phyloP scores from a whole-genome alignment of 2,113 vertebrate genomes.

The Salvelinus sp. region DNA sequence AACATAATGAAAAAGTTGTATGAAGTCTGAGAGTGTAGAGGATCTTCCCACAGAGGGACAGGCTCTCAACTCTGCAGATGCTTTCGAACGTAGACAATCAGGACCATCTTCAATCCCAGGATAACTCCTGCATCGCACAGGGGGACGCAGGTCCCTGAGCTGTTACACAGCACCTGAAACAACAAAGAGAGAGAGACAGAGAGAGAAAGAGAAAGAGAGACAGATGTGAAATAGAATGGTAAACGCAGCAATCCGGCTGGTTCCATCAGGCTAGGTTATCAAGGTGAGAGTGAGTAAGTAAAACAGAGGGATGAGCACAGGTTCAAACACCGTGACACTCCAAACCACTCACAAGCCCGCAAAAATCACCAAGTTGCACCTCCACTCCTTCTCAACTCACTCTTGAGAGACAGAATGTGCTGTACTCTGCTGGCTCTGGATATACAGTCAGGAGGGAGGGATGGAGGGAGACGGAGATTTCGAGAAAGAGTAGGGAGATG shows the following conservation, averaged over 20 bases:
- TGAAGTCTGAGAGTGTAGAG: slow-evolving; percentile 86
- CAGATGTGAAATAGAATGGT: not conserved
- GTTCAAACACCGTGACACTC: not conserved
- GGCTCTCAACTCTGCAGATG: slow-evolving; percentile 88
- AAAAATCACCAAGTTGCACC: slow-evolving; percentile 2
- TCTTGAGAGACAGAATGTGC: slow-evolving; percentile 16
- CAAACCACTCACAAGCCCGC: not conserved
- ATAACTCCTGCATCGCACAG: slow-evolving; percentile 84
- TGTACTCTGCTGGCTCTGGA: slow-evolving; percentile 16
- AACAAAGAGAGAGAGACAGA: slow-evolving; percentile 32
- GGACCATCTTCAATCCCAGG: slow-evolving; percentile 85
- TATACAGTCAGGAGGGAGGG: not conserved
- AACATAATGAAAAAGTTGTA: not conserved
- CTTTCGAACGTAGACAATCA: slow-evolving; percentile 93
- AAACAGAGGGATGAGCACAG: slow-evolving; percentile 1
- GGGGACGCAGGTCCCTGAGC: slow-evolving; percentile 93
- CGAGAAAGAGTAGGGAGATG: not conserved
- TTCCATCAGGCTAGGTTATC: too few species aligned
- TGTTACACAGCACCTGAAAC: slow-evolving; percentile 92
- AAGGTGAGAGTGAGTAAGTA: not conserved
- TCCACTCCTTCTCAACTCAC: not conserved
- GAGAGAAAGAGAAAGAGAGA: slow-evolving; percentile 29
- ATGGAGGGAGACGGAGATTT: not conserved
- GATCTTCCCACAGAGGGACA: slow-evolving; percentile 90
- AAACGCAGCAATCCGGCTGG: too few species aligned